Evolutionary conservation across 2,888 invertebrate genomes (phyloP).

Genomic region (Galerucella pusilla): DNA sequence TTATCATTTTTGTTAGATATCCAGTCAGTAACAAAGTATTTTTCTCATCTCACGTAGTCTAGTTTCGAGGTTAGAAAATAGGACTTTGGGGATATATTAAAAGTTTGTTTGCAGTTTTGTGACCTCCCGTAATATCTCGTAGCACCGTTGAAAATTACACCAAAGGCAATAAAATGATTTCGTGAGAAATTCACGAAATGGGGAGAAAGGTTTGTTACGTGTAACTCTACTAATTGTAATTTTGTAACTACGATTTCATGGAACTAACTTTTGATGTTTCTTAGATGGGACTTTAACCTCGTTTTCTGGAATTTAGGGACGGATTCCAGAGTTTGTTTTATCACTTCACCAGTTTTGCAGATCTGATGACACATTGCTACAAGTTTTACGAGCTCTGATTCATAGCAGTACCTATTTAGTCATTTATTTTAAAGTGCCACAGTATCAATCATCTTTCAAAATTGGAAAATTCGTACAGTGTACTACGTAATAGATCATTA

Average conservation of each 20-base stretch:
- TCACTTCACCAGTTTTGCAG: background rate
- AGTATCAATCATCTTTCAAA: too few species aligned
- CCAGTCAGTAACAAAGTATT: background rate
- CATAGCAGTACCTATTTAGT: too few species aligned
- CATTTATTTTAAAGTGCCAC: too few species aligned
- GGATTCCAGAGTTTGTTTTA: conserved; percentile 15
- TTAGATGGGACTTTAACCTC: conserved; percentile 33
- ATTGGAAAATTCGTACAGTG: too few species aligned
- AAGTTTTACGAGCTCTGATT: conserved; percentile 1
- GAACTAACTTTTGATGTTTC: conserved; percentile 34
- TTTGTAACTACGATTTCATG: conserved; percentile 23
- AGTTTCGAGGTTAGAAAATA: conserved; percentile 53
- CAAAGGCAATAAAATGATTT: conserved; percentile 36
- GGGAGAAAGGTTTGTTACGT: conserved; percentile 30
- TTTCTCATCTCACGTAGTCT: conserved; percentile 52
- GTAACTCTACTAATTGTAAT: conserved; percentile 36
- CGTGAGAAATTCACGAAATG: conserved; percentile 32
- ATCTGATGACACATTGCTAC: conserved; percentile 12
- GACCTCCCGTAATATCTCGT: conserved; percentile 35
- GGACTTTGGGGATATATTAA: conserved; percentile 60
- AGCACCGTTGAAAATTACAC: conserved; percentile 28
- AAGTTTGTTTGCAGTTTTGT: conserved; percentile 59
- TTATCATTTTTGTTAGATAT: background rate
- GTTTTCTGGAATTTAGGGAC: conserved; percentile 19
- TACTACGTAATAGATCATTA: too few species aligned